A percentile compares a stretch with the other conserved stretches of the same genome.
Conservation (phyloP, 2,113 vertebrate genomes). For the Murina feae region DNA sequence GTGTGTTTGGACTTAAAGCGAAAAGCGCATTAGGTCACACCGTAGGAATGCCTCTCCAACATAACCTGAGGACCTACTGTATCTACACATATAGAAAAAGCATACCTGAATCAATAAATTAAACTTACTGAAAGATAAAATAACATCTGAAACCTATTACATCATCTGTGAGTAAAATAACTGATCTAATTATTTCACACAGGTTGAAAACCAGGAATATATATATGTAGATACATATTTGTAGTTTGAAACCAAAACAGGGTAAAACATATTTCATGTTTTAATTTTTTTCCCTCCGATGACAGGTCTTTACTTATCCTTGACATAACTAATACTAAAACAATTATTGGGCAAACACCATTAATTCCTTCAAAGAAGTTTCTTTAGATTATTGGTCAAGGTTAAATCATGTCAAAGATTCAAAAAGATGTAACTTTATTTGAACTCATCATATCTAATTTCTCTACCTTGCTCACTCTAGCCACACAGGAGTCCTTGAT, state of each 20-base stretch:
- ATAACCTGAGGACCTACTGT: no score
- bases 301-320: background rate
- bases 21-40: no score
- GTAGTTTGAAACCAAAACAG: background rate
- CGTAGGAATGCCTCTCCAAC: no score
- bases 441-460: background rate
- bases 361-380: background rate
- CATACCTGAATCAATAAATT: background rate
- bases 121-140: background rate
- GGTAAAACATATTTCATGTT: background rate
- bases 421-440: background rate
- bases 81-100: background rate
- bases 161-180: background rate
- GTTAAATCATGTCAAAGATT: background rate
- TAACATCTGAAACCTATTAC: background rate
- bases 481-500: background rate
- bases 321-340: background rate
- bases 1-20: no score
- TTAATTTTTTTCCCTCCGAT: background rate
- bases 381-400: background rate
- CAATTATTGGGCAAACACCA: conserved; percentile 7
- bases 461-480: background rate
- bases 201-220: background rate
- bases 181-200: background rate
- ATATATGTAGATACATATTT: background rate